Percentiles rank a stretch among this genome's conserved stretches.
phyloP scores from a whole-genome alignment of 37 sponge, comb jelly and placozoan genomes.

The Eunapius fragilis region DNA sequence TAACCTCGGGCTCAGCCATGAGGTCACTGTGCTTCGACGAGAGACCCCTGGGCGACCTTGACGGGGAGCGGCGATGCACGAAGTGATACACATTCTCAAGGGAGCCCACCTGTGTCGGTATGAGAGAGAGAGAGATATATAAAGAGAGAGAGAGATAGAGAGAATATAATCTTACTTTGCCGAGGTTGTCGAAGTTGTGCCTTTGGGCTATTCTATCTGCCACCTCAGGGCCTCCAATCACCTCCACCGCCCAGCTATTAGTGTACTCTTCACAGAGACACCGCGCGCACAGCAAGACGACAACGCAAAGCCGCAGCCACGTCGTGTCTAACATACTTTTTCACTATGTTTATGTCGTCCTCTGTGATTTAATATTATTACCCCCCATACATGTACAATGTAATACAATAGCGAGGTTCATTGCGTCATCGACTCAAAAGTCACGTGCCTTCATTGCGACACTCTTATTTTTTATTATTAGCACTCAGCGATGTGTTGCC shows the following conservation, averaged over 20 bases:
- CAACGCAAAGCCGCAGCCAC: constrained; percentile 8
- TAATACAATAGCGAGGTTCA: not conserved
- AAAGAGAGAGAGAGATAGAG: not conserved
- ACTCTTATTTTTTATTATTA: not conserved
- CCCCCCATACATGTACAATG: not conserved
- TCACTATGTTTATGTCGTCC: not conserved
- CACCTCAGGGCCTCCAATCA: constrained; percentile 51
- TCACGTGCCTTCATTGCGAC: not conserved
- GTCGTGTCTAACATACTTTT: not conserved
- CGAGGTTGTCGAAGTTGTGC: constrained; percentile 73
- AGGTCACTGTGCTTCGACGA: constrained; percentile 45
- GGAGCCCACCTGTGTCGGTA: constrained; percentile 30
- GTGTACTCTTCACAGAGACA: constrained; percentile 42
- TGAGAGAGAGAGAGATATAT: not conserved
- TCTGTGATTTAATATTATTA: not conserved
- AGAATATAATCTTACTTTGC: constrained; percentile 43
- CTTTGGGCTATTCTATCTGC: constrained; percentile 65
- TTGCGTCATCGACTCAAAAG: not conserved
- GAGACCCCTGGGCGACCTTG: constrained; percentile 26
- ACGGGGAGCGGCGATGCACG: constrained; percentile 35
- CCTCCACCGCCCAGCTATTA: constrained; percentile 83
- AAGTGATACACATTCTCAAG: constrained; percentile 70
- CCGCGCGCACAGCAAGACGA: not conserved
- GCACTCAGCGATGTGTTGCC: constrained; percentile 22
- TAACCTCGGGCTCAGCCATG: constrained; percentile 33